Conservation (phyloP, 2,113 vertebrate species). For the Burhinus bistriatus region DNA sequence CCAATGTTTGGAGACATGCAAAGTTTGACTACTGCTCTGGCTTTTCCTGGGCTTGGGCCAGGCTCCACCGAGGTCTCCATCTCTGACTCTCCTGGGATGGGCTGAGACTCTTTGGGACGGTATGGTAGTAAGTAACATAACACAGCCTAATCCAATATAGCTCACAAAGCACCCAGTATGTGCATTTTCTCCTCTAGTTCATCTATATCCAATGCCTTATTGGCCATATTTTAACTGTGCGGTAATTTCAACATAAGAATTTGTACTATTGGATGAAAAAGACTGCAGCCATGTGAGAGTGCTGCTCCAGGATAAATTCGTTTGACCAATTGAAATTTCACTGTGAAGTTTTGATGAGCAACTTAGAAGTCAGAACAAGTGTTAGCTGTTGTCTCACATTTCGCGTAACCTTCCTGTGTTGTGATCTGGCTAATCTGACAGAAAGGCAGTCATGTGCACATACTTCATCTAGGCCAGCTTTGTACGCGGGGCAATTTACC, state of each 20-base stretch:
- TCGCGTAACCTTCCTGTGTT: not conserved
- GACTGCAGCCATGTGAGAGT: not conserved
- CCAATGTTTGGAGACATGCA: not conserved
- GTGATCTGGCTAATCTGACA: not conserved
- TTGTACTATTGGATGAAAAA: not conserved
- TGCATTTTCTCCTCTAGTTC: not conserved
- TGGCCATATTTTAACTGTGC: not conserved
- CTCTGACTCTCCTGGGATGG: not conserved
- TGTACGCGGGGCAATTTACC: rapidly evolving
- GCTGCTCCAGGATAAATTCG: not conserved
- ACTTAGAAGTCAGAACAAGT: not conserved
- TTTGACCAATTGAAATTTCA: not conserved
- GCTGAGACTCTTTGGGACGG: not conserved
- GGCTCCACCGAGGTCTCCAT: not conserved
- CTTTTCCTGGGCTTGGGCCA: not conserved
- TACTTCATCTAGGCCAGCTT: not conserved
- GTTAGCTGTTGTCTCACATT: not conserved
- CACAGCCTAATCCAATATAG: not conserved
- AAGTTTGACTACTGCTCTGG: not conserved
- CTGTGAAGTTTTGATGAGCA: not conserved
- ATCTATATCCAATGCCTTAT: not conserved
- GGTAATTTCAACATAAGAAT: not conserved
- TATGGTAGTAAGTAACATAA: not conserved
- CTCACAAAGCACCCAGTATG: not conserved
- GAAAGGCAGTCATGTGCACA: not conserved